These are phyloP conservation scores for Denticeps clupeoides DNA, from an alignment of 2,797 vertebrate genomes.

Conservation along the genomic window DNA sequence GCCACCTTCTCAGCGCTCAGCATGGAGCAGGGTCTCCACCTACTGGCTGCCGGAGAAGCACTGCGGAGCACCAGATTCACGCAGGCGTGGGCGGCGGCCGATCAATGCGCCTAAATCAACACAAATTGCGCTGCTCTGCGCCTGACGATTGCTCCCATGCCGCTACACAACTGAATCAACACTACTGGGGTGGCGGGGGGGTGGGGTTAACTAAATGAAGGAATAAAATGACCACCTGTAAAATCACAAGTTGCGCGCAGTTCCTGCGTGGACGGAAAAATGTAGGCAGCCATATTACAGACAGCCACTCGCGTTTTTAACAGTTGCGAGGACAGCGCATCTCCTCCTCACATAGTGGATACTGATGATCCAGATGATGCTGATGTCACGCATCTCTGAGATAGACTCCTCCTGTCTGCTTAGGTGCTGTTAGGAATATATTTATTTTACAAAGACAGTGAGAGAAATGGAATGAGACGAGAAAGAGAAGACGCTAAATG, in stretches of 20 bases:
- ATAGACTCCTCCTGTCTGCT: conserved; percentile 3
- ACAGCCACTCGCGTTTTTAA: no score
- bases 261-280: no score
- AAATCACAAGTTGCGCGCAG: no score
- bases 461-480: conserved; percentile 5
- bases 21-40: conserved; percentile 64
- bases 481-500: conserved; percentile 4
- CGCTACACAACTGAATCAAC: no score
- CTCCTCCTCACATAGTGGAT: no score
- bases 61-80: neutral
- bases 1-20: no score
- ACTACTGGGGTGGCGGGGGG: no score
- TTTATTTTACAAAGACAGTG: conserved; percentile 13
- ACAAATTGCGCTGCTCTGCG: no score
- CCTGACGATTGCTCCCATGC: no score
- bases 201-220: no score
- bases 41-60: conserved; percentile 50
- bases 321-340: neutral
- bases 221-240: no score
- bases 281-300: no score
- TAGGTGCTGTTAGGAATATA: conserved; percentile 1
- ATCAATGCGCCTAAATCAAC: conserved; percentile 17
- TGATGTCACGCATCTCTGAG: neutral
- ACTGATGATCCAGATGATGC: conserved; percentile 1
- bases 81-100: neutral